Evolutionary conservation across 2,113 vertebrate genomes (phyloP).

Genomic region (Cygnus buccinator): DNA sequence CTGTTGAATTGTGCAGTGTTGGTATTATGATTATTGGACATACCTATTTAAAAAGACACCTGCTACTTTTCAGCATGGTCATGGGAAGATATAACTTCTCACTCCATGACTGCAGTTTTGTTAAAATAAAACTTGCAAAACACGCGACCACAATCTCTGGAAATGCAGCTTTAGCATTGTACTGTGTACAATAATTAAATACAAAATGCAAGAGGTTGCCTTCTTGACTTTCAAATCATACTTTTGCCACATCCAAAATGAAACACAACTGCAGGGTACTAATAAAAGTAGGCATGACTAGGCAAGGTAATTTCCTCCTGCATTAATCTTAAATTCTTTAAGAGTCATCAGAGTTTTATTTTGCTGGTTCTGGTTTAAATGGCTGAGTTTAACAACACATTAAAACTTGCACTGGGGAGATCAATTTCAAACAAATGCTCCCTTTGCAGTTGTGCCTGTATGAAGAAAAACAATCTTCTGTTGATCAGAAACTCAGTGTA

Average conservation of each 20-base stretch:
- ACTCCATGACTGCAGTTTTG: background rate
- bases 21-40: background rate
- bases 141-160: background rate
- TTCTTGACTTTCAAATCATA: constrained; percentile 60
- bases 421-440: constrained; percentile 53
- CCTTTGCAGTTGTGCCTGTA: background rate
- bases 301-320: constrained; percentile 72
- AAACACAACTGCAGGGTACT: constrained; percentile 60
- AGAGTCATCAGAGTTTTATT: constrained; percentile 74
- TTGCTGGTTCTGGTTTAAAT: constrained; percentile 57
- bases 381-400: constrained; percentile 62
- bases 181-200: constrained; percentile 60
- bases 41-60: background rate
- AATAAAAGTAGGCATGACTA: constrained; percentile 70
- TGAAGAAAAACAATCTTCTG: background rate
- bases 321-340: constrained; percentile 72
- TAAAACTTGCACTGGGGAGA: constrained; percentile 50
- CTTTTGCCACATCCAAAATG: constrained; percentile 29
- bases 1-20: background rate
- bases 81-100: background rate
- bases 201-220: background rate
- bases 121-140: constrained; percentile 10
- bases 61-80: background rate
- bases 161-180: constrained; percentile 52
- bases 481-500: background rate